phyloP scores from a whole-genome alignment of 2,888 invertebrate genomes.

The Dolichomitus sp. region DNA sequence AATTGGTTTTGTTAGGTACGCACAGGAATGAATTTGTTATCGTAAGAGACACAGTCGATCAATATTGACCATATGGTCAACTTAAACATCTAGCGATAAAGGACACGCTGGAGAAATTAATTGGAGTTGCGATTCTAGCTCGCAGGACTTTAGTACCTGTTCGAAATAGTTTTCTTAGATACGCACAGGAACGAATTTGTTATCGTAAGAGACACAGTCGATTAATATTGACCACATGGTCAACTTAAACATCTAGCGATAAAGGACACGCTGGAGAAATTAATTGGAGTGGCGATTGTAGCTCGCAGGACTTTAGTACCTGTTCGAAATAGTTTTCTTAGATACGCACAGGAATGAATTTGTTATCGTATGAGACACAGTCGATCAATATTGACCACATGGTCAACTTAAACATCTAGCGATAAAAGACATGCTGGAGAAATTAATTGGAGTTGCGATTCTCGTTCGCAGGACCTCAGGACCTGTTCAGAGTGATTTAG shows the following conservation, averaged over 20 bases:
- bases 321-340: not conserved
- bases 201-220: too few species aligned
- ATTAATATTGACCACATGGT: too few species aligned
- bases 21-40: too few species aligned
- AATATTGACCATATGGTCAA: too few species aligned
- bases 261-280: conserved; percentile 37
- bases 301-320: not conserved
- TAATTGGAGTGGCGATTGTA: conserved; percentile 20
- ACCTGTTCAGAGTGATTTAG: not conserved
- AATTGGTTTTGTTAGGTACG: not conserved
- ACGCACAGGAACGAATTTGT: too few species aligned
- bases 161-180: not conserved
- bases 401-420: too few species aligned
- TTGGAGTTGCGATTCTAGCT: conserved; percentile 14
- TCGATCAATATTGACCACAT: too few species aligned
- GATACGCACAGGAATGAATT: too few species aligned
- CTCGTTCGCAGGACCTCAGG: not conserved
- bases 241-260: too few species aligned
- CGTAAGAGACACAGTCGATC: too few species aligned
- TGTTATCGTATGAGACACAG: too few species aligned
- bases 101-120: conserved; percentile 42
- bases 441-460: conserved; percentile 38
- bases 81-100: not conserved
- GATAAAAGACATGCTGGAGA: conserved; percentile 16
- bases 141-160: not conserved